phyloP scores from a whole-genome alignment of 2,888 invertebrate genomes.

The Euphydryas editha region DNA sequence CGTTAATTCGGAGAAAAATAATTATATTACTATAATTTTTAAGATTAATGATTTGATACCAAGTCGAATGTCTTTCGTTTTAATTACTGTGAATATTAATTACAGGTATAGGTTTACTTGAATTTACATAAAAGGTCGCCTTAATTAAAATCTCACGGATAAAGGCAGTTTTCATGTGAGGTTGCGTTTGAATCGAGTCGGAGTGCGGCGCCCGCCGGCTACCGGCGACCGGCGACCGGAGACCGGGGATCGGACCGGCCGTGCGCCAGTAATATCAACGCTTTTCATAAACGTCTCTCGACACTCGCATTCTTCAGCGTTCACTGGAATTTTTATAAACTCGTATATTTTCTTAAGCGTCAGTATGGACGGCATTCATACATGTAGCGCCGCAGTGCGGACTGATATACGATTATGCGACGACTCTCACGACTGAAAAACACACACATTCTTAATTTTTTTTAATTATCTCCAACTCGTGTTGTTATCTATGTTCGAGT shows the following conservation, averaged over 20 bases:
- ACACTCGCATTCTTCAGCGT: conserved; percentile 8
- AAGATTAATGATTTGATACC: no score
- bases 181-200: background rate
- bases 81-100: background rate
- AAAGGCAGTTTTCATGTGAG: background rate
- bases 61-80: no score
- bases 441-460: background rate
- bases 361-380: background rate
- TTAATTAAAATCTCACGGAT: conserved; percentile 13
- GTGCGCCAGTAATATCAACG: conserved; percentile 15
- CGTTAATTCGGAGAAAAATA: no score
- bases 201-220: background rate
- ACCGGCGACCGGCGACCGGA: no score
- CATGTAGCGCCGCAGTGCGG: background rate
- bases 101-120: background rate
- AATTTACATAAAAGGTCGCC: background rate
- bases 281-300: conserved; percentile 12
- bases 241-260: background rate
- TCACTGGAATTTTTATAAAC: conserved; percentile 13
- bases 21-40: no score
- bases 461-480: background rate
- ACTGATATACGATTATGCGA: background rate
- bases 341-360: conserved; percentile 9
- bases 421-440: background rate
- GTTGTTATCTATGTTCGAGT: conserved; percentile 6